phyloP scores from a whole-genome alignment of 2,113 vertebrate genomes.

The Vicugna pacos region DNA sequence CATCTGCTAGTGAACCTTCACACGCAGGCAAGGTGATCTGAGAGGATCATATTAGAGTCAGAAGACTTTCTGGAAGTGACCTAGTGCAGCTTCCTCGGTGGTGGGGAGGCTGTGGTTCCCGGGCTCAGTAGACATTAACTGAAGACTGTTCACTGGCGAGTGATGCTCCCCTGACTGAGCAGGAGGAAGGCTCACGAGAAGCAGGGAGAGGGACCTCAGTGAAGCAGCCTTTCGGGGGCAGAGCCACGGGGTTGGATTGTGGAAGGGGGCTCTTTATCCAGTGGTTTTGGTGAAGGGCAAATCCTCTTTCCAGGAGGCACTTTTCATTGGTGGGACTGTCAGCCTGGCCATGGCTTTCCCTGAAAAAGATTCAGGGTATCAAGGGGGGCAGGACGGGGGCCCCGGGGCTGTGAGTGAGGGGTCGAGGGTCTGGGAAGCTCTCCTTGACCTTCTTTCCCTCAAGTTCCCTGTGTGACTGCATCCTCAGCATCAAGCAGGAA shows the following conservation, averaged over 20 bases:
- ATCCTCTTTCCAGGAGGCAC: neutral
- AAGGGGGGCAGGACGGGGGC: too few relatives aligned
- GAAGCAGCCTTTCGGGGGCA: neutral
- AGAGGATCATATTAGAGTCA: neutral
- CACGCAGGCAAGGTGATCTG: neutral
- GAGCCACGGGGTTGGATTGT: neutral
- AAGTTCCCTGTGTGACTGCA: neutral
- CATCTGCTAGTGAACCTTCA: neutral
- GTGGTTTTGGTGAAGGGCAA: neutral
- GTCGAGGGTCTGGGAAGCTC: too few relatives aligned
- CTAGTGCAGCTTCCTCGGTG: neutral
- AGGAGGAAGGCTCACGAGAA: neutral
- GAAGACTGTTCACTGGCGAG: neutral
- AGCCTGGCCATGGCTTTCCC: neutral
- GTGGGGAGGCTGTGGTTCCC: neutral
- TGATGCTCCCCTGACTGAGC: neutral
- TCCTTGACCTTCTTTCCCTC: neutral
- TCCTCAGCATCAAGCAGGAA: neutral
- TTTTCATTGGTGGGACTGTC: neutral
- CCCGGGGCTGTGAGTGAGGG: neutral
- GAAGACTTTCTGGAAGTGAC: neutral
- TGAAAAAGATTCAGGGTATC: neutral
- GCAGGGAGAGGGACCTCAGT: neutral
- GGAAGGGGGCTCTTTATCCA: neutral
- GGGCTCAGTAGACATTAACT: fast-evolving